These are phyloP conservation scores for Palythoa grandiflora DNA, from an alignment of 92 coral and sea anemone species.

Conservation along the genomic window DNA sequence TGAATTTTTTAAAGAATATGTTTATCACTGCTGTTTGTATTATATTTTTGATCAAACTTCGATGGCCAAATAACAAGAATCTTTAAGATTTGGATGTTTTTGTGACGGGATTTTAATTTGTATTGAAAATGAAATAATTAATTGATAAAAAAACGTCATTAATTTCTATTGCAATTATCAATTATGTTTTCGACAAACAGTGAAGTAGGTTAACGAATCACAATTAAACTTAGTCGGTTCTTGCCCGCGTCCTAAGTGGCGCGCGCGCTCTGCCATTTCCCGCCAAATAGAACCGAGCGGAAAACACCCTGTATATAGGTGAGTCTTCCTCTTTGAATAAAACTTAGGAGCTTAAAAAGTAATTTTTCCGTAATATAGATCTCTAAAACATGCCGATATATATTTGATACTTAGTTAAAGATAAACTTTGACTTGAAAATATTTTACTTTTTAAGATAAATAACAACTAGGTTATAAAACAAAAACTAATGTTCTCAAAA, in stretches of 20 bases:
- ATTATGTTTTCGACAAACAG: conserved; percentile 7
- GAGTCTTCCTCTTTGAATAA: neutral
- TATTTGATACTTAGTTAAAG: neutral
- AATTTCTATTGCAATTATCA: conserved; percentile 24
- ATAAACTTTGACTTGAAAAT: neutral
- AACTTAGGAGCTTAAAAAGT: neutral
- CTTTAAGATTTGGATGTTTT: neutral
- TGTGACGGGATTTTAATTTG: neutral
- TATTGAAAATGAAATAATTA: neutral
- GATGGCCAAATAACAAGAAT: too few relatives aligned
- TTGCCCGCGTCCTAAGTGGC: conserved; percentile 24
- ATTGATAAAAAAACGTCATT: neutral
- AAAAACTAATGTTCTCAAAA: too few relatives aligned
- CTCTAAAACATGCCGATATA: neutral
- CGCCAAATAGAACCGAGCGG: neutral
- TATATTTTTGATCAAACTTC: too few relatives aligned
- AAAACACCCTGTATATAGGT: neutral
- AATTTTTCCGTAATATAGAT: neutral
- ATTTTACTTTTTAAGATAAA: too few relatives aligned
- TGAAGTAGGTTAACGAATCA: conserved; percentile 1
- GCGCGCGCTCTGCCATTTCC: conserved; percentile 22
- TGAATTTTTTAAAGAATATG: too few relatives aligned
- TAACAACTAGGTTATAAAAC: too few relatives aligned
- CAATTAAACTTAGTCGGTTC: conserved; percentile 13
- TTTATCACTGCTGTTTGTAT: too few relatives aligned